Percentiles rank a stretch among this genome's conserved stretches.
phyloP scores from a whole-genome alignment of 1,140 invertebrate species.

The Bicyclus anynana region DNA sequence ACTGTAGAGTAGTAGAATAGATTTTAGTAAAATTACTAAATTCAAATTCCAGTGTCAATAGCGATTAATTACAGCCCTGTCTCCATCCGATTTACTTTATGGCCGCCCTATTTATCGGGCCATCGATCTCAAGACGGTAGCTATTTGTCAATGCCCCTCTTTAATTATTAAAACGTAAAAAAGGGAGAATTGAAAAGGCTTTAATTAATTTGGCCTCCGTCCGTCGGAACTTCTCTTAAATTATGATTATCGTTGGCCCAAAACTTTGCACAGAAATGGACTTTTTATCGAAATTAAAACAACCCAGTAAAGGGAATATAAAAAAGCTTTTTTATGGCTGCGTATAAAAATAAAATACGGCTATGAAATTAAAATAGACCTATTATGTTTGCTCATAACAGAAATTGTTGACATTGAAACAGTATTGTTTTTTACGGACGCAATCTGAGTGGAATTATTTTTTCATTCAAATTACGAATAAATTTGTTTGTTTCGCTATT shows the following conservation, averaged over 20 bases:
- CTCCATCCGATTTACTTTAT: slow-evolving; percentile 10
- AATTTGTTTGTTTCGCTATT: neutral
- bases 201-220: slow-evolving; percentile 61
- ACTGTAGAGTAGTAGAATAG: neutral
- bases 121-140: slow-evolving; percentile 60
- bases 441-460: slow-evolving; percentile 1
- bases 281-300: slow-evolving; percentile 34
- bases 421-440: slow-evolving; percentile 1
- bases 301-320: slow-evolving; percentile 18
- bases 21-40: neutral
- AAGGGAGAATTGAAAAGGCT: slow-evolving; percentile 55
- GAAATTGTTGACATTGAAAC: slow-evolving; percentile 5
- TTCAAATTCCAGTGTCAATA: neutral
- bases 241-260: slow-evolving; percentile 54
- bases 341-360: slow-evolving; percentile 7
- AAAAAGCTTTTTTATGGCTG: neutral
- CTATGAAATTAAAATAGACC: slow-evolving; percentile 7
- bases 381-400: slow-evolving; percentile 7
- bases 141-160: slow-evolving; percentile 70
- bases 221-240: slow-evolving; percentile 52
- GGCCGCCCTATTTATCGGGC: slow-evolving; percentile 42
- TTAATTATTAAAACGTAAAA: slow-evolving; percentile 70
- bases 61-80: slow-evolving; percentile 4
- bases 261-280: slow-evolving; percentile 39
- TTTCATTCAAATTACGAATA: neutral